Evolutionary conservation across 2,797 vertebrate genomes (phyloP).

Genomic region (Hippocampus kuda): DNA sequence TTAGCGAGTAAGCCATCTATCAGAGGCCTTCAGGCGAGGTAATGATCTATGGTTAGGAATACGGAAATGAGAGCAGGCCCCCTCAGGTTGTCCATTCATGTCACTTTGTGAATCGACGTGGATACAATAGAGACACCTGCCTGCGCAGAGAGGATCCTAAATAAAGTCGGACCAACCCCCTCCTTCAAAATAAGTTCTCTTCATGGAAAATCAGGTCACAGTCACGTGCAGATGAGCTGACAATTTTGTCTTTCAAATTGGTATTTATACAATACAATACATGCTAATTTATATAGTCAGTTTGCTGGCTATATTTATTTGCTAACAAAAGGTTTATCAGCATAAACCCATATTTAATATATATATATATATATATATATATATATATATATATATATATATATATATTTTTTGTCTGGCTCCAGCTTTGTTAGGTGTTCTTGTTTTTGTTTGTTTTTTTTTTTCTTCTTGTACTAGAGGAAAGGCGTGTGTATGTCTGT

Average conservation of each 20-base stretch:
- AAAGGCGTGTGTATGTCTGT: conserved; percentile 9
- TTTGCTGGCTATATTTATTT: not conserved
- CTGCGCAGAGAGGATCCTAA: conserved; percentile 13
- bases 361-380: too few species aligned
- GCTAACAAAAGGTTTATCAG: too few species aligned
- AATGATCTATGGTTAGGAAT: conserved; percentile 48
- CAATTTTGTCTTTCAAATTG: too few species aligned
- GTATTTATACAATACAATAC: too few species aligned
- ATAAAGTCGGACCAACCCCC: not conserved
- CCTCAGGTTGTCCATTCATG: conserved; percentile 43
- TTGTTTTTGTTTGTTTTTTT: too few species aligned
- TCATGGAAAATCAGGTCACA: not conserved
- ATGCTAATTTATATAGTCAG: too few species aligned
- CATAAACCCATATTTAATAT: too few species aligned
- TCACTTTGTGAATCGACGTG: conserved; percentile 44
- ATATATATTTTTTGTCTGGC: too few species aligned
- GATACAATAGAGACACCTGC: conserved; percentile 27
- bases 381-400: too few species aligned
- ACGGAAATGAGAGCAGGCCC: conserved; percentile 53
- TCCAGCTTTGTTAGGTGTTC: too few species aligned
- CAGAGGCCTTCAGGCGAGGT: conserved; percentile 38
- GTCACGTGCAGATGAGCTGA: not conserved
- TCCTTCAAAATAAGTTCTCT: not conserved
- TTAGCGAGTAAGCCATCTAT: not conserved
- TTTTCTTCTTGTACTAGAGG: not conserved